Evolutionary conservation across 1,140 invertebrate species (phyloP).

Genomic region (Sinonovacula constricta): DNA sequence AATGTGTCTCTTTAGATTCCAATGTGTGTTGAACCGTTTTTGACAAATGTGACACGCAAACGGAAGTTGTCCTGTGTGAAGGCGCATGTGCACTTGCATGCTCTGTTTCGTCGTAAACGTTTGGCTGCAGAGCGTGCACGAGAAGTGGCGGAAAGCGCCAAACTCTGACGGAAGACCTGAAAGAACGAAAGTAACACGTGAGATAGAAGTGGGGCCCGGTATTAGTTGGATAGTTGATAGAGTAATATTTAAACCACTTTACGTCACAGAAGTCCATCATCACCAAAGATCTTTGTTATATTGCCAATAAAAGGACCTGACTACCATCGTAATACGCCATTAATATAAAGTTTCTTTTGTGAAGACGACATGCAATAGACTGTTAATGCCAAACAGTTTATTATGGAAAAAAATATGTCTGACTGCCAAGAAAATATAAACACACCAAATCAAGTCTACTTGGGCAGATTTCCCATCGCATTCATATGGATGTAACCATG

Average conservation of each 20-base stretch:
- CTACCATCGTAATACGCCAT: neutral
- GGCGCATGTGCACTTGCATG: conserved; percentile 7
- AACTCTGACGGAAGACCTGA: neutral
- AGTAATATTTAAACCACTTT: neutral
- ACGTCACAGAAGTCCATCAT: neutral
- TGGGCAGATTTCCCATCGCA: neutral
- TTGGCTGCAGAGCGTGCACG: conserved; percentile 10
- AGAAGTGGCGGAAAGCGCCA: neutral
- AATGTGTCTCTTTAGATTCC: conserved; percentile 17
- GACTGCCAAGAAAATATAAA: neutral
- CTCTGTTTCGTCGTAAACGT: conserved; percentile 22
- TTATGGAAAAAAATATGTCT: neutral
- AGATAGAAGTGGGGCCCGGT: too few relatives aligned
- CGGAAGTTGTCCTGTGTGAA: conserved; percentile 15
- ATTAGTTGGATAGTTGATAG: neutral
- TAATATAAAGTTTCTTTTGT: neutral
- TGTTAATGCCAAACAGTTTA: neutral
- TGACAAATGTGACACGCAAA: conserved; percentile 13
- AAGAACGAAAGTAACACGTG: too few relatives aligned
- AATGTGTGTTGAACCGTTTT: conserved; percentile 23
- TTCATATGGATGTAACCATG: conserved; percentile 54
- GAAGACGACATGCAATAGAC: neutral
- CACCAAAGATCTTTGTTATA: neutral
- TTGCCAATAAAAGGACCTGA: neutral
- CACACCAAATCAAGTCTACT: too few relatives aligned